Evolutionary conservation across 64 coral and sea anemone genomes (phyloP), one percentile per base, ranked within the genome.

Genomic region (Porites lutea): DNA sequence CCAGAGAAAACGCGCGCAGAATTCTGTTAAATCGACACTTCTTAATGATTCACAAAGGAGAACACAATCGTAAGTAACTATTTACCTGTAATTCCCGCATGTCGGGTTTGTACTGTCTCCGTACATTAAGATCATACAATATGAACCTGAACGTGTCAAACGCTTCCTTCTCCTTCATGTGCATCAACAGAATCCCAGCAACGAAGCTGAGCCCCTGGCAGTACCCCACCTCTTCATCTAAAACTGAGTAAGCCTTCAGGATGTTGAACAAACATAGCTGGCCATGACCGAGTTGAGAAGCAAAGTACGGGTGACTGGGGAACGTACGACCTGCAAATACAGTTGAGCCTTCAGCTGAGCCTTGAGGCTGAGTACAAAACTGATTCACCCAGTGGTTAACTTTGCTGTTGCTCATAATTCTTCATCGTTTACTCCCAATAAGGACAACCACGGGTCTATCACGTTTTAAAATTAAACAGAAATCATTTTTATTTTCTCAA

Each of bases 171-270:
- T 99, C 97, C 48, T 90, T 89, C 69, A 99, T 89, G 51, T 99
- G 97, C 97, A 99, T 99, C 21, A 99, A 70, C 74, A 99, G 84
- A 23, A 99, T 99, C 4, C 97, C 97, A 3, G 97, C 97, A 7
- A 99, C 97, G 88, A 99, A 99, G 50, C 97, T 99, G 18, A 99
- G 91, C 2, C 97, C 97, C 89, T 99, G 97, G 43, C 97, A 99
- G 72, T 99, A 99, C 19, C 97, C 97, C 19, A 99, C 94, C 60
- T 99, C 97, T 3, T 85, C 51, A 69, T 99, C 97, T 52, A 93
- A 77, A 8, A 96, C 79, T 9, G 97, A 99, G 62, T 99, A 99
- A 0, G 77, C 97, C 84, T 96, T 99, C 1, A 99, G 86, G 13
- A 99, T 78, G 71, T 91, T 93, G 43, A 99, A 99, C 72, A 99